Evolutionary conservation across 2,888 invertebrate species (phyloP), one percentile per base, ranked within the genome.

Genomic region (Leptarthrus brevirostris): DNA sequence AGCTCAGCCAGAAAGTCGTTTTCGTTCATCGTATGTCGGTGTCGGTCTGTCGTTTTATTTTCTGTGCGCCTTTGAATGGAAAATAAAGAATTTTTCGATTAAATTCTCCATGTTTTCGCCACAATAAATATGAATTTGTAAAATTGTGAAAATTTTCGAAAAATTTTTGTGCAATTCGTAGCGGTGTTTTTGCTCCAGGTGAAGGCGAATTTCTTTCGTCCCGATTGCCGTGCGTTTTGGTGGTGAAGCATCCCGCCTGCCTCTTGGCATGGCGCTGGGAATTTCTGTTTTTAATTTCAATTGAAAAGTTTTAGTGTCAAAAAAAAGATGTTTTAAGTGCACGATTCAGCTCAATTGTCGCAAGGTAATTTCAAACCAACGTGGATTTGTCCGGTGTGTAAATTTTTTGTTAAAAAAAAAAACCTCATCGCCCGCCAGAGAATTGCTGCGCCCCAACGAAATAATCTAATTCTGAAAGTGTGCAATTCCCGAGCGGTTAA

Each of bases 201-300:
- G 40, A 12, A 40, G 40, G 40, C n/a, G 40, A 40, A 3, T 40
- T 40, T 40, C 3, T 30, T 40, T 10, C 64, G 47, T 64, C 24
- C 34, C 34, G 56, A 2, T 16, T 16, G 30, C 6, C 14, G 56
- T 56, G 14, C 30, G 14, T 30, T 34, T 34, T 14, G 56, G 40
- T 40, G 40, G 40, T 18, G 14, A 56, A 26, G 18, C 34, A 64
- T 64, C 64, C 47, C 47, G 64, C 64, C 64, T 64, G 64, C 44
- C 64, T 64, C 24, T 44, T 20, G 64, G 64, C 64, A 64, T 64
- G 64, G 64, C 64, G 64, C 24, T 64, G 64, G 64, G 36, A 24
- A 44, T 64, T 44, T 18, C 4, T 61, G n/a, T n/a, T n/a, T n/a
- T n/a, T n/a, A n/a, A n/a, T n/a, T n/a, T 30, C 8, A 30, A 30